Percentiles rank a stretch among this genome's conserved stretches.
Conservation (phyloP, 1,140 invertebrate genomes). For the Lordiphosa mommai region DNA sequence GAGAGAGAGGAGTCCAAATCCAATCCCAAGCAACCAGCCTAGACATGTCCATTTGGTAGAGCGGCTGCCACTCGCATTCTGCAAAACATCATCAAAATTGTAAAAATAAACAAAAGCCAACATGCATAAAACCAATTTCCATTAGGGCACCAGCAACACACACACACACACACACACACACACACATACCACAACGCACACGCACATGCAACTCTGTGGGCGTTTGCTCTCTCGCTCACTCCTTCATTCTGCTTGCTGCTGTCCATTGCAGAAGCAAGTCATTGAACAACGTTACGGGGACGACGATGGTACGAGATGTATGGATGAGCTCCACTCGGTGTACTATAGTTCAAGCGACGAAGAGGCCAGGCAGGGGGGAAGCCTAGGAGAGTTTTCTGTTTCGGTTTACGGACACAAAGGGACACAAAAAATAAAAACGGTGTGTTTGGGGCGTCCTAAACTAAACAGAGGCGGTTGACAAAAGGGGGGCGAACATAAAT, state of each 20-base stretch:
- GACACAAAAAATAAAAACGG: too few relatives aligned
- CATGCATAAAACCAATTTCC: conserved; percentile 78
- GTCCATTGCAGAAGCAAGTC: conserved; percentile 25
- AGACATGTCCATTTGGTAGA: conserved; percentile 40
- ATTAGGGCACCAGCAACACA: conserved; percentile 47
- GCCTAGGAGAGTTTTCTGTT: not conserved
- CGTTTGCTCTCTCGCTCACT: conserved; percentile 15
- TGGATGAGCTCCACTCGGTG: not conserved
- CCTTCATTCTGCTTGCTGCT: conserved; percentile 19
- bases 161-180: conserved; percentile 23
- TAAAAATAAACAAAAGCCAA: conserved; percentile 78
- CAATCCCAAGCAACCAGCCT: conserved; percentile 9
- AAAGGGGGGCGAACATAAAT: too few relatives aligned
- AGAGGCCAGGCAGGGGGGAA: not conserved
- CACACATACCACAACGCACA: conserved; percentile 23
- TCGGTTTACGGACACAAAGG: too few relatives aligned
- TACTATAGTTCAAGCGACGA: too few relatives aligned
- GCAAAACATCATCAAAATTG: conserved; percentile 78
- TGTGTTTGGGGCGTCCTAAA: too few relatives aligned
- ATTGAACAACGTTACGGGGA: conserved; percentile 29
- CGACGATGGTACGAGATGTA: not conserved
- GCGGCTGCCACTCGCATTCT: conserved; percentile 67
- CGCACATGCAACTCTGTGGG: conserved; percentile 44
- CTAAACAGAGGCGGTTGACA: too few relatives aligned
- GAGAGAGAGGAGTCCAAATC: conserved; percentile 15